Conservation (phyloP, 2,888 invertebrate species). For the Cheilosia vulpina region DNA sequence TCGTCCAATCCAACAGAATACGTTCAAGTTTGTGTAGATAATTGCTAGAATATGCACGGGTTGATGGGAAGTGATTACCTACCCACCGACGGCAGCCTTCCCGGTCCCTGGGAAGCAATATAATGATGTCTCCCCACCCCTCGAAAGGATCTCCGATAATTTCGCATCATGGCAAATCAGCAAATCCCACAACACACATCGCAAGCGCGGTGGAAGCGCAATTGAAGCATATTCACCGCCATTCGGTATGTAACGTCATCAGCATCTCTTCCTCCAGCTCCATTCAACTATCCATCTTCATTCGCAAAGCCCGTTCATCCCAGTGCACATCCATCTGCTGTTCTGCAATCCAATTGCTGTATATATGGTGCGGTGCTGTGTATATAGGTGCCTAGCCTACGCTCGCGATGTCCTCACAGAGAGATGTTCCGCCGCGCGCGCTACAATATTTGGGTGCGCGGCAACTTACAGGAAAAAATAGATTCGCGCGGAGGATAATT, state of each 20-base stretch:
- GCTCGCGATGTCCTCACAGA: slow-evolving; percentile 43
- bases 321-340: slow-evolving; percentile 56
- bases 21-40: slow-evolving; percentile 67
- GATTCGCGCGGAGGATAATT: slow-evolving; percentile 75
- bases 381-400: background rate
- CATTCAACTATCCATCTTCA: slow-evolving; percentile 75
- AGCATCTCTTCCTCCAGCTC: slow-evolving; percentile 66
- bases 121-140: slow-evolving; percentile 72
- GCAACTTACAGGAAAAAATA: slow-evolving; percentile 67
- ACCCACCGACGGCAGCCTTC: slow-evolving; percentile 9
- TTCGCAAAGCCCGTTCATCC: slow-evolving; percentile 64
- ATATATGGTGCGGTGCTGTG: background rate
- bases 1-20: slow-evolving; percentile 21
- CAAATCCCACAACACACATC: slow-evolving; percentile 75
- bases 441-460: slow-evolving; percentile 67
- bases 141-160: slow-evolving; percentile 74
- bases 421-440: slow-evolving; percentile 50
- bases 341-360: background rate
- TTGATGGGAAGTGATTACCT: slow-evolving; percentile 73
- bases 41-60: slow-evolving; percentile 72
- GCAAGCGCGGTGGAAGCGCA: slow-evolving; percentile 66
- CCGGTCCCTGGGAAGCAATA: slow-evolving; percentile 69
- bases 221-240: slow-evolving; percentile 75
- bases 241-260: slow-evolving; percentile 75
- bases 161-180: slow-evolving; percentile 75